These are phyloP conservation scores for Enteromius anoplus DNA, from an alignment of 2,797 vertebrate genomes.

Conservation along the genomic window DNA sequence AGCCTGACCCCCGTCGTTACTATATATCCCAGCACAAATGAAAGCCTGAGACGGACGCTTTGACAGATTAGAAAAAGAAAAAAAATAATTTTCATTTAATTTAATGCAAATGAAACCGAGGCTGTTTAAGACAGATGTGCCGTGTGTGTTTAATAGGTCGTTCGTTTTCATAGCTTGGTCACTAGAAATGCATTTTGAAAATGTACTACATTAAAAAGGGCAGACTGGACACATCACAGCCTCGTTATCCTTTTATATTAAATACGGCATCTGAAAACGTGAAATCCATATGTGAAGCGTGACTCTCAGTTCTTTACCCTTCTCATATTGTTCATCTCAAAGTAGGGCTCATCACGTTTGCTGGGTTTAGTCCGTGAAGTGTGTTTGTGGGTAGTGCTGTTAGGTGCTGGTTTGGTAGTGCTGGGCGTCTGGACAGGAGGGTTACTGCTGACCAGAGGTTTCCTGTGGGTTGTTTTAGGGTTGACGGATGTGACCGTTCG, in stretches of 20 bases:
- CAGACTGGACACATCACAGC: neutral
- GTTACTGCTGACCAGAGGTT: constrained; percentile 47
- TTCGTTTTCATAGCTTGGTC: neutral
- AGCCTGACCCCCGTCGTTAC: neutral
- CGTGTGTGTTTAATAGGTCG: neutral
- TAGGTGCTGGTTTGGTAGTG: constrained; percentile 58
- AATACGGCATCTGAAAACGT: neutral
- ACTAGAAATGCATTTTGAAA: neutral
- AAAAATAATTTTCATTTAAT: neutral
- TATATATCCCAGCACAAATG: constrained; percentile 30
- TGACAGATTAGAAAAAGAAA: neutral
- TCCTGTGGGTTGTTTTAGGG: constrained; percentile 29
- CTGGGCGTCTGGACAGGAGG: constrained; percentile 19
- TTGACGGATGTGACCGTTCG: neutral
- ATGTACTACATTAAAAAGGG: neutral
- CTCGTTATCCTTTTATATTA: neutral
- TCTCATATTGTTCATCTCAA: constrained; percentile 87
- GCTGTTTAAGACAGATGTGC: neutral
- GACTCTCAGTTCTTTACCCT: constrained; percentile 71
- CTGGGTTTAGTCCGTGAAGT: constrained; percentile 62
- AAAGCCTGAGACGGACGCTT: neutral
- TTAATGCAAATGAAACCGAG: neutral
- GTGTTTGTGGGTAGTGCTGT: neutral
- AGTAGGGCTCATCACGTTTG: constrained; percentile 81
- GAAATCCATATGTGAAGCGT: neutral